Evolutionary conservation across 2,888 invertebrate genomes (phyloP).

Genomic region (Auanema sp.): DNA sequence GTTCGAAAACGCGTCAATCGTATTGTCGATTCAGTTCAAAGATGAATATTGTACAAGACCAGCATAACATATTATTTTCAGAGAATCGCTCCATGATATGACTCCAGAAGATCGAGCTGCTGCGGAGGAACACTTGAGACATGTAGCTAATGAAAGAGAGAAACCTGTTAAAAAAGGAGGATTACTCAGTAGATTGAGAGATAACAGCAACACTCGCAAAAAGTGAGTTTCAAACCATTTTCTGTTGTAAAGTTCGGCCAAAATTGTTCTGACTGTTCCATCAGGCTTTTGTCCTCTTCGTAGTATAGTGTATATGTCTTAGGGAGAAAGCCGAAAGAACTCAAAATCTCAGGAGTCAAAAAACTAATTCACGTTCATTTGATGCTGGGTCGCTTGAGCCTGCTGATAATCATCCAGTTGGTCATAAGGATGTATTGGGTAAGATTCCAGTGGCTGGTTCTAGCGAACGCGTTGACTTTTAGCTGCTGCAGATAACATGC

Average conservation of each 20-base stretch:
- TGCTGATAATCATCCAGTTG: constrained; percentile 21
- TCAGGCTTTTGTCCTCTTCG: background rate
- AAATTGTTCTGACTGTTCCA: no score
- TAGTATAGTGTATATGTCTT: background rate
- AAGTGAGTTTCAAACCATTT: no score
- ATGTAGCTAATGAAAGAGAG: constrained; percentile 39
- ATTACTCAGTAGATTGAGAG: constrained; percentile 57
- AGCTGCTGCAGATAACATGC: constrained; percentile 55
- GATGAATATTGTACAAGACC: background rate
- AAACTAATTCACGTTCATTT: constrained; percentile 45
- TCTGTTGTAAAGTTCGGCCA: no score
- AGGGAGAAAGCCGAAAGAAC: constrained; percentile 14
- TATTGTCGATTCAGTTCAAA: background rate
- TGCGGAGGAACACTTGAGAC: constrained; percentile 55
- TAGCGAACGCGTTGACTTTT: background rate
- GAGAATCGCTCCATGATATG: constrained; percentile 52
- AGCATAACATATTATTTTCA: constrained; percentile 19
- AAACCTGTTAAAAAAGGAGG: constrained; percentile 54
- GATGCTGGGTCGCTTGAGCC: constrained; percentile 43
- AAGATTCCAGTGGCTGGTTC: background rate
- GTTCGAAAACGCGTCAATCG: background rate
- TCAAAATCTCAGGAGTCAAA: constrained; percentile 16
- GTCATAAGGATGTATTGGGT: constrained; percentile 47
- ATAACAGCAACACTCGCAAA: constrained; percentile 58
- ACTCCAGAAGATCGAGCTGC: constrained; percentile 54